Percentiles rank a stretch among this genome's conserved stretches.
Evolutionary conservation across 2,888 invertebrate species (phyloP).

Genomic region (Lepetodrilus schrolli): DNA sequence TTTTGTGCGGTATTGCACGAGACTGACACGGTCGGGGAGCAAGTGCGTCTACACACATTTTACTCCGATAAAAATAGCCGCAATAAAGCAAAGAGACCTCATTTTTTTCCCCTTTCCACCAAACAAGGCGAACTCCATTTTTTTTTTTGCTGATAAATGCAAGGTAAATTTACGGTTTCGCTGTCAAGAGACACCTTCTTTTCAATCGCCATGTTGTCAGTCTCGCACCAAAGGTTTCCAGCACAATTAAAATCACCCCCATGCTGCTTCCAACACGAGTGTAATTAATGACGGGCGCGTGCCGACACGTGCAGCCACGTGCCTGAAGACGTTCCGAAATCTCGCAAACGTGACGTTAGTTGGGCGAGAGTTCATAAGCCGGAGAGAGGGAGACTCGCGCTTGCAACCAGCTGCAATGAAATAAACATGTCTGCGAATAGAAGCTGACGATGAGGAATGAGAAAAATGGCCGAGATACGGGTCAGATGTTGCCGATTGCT

Average conservation of each 20-base stretch:
- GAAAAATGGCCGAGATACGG: not conserved
- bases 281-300: slow-evolving; percentile 33
- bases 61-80: not conserved
- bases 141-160: slow-evolving; percentile 10
- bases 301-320: slow-evolving; percentile 33
- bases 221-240: not conserved
- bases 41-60: not conserved
- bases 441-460: not conserved
- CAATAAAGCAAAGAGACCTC: not conserved
- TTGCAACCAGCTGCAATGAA: slow-evolving; percentile 28
- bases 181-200: slow-evolving; percentile 7
- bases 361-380: not conserved
- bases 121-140: not conserved
- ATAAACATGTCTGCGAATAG: slow-evolving; percentile 15
- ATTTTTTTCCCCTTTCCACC: not conserved
- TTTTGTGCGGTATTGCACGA: not conserved
- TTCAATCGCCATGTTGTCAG: not conserved
- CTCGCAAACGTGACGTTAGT: not conserved
- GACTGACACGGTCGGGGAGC: not conserved
- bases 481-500: not conserved
- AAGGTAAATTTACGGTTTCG: slow-evolving; percentile 27
- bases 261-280: slow-evolving; percentile 30
- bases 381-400: not conserved
- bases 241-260: slow-evolving; percentile 29
- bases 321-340: slow-evolving; percentile 19